Evolutionary conservation across 1,140 invertebrate genomes (phyloP).

Genomic region (Zaprionus ghesquierei): DNA sequence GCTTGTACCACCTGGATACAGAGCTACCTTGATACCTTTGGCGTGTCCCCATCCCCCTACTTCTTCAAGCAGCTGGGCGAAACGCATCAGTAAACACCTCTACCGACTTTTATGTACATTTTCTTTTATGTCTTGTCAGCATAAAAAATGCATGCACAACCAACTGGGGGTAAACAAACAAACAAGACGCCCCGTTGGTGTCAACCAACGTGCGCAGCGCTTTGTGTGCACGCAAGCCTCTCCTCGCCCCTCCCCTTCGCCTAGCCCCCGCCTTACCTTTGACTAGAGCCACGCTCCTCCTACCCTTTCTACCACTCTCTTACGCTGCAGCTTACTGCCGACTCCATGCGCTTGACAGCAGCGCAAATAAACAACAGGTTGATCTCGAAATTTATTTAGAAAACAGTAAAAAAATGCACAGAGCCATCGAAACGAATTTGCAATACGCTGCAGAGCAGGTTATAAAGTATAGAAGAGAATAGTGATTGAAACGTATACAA

Average conservation of each 20-base stretch:
- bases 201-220: conserved; percentile 34
- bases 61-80: conserved; percentile 47
- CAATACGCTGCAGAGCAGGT: conserved; percentile 5
- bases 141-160: conserved; percentile 73
- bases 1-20: conserved; percentile 2
- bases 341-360: conserved; percentile 40
- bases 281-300: neutral
- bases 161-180: conserved; percentile 60
- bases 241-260: neutral
- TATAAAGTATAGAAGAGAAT: too few species aligned
- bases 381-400: conserved; percentile 56
- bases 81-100: conserved; percentile 74
- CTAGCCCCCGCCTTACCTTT: neutral
- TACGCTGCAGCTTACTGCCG: neutral
- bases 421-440: neutral
- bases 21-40: neutral
- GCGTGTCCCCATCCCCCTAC: too few species aligned
- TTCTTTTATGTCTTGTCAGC: conserved; percentile 74
- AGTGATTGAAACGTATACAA: too few species aligned
- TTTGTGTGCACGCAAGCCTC: conserved; percentile 26
- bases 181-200: conserved; percentile 57
- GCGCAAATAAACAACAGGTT: conserved; percentile 59
- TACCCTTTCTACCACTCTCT: neutral
- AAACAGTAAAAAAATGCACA: conserved; percentile 9
- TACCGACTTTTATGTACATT: conserved; percentile 71